Evolutionary conservation across 1,140 invertebrate genomes (phyloP).

Genomic region (Brachionus paranguensis): DNA sequence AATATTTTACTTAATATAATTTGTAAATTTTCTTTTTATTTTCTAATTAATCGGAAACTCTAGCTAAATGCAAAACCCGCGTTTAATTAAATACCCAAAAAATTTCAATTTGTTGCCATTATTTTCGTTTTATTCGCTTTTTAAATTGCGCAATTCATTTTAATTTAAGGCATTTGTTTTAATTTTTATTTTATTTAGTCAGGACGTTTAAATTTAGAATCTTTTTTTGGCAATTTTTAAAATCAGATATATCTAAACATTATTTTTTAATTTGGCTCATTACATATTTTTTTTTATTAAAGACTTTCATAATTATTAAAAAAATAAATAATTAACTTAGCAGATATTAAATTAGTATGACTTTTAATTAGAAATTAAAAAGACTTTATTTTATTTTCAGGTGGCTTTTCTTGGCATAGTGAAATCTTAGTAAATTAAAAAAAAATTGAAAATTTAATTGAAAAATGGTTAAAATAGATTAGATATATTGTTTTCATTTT

Average conservation of each 20-base stretch:
- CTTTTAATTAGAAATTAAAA: too few species aligned
- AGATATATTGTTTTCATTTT: too few species aligned
- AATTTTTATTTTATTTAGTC: background rate
- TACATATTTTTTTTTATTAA: background rate
- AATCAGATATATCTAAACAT: background rate
- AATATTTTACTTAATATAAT: background rate
- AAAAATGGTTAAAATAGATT: too few species aligned
- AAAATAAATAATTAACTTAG: too few species aligned
- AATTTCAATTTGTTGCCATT: background rate
- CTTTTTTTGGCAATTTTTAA: background rate
- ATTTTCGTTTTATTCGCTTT: background rate
- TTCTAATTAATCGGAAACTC: background rate
- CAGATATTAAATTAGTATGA: too few species aligned
- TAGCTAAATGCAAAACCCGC: background rate
- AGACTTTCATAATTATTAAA: too few species aligned
- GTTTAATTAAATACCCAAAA: background rate
- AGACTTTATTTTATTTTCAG: too few species aligned
- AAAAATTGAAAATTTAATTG: too few species aligned
- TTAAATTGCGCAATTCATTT: background rate
- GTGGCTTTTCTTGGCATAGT: too few species aligned
- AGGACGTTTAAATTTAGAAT: background rate
- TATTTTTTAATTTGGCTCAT: background rate
- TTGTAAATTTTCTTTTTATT: background rate
- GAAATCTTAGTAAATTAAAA: too few species aligned
- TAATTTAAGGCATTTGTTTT: background rate